phyloP scores from a whole-genome alignment of 2,888 invertebrate genomes.

The Dicyrtomina minuta region DNA sequence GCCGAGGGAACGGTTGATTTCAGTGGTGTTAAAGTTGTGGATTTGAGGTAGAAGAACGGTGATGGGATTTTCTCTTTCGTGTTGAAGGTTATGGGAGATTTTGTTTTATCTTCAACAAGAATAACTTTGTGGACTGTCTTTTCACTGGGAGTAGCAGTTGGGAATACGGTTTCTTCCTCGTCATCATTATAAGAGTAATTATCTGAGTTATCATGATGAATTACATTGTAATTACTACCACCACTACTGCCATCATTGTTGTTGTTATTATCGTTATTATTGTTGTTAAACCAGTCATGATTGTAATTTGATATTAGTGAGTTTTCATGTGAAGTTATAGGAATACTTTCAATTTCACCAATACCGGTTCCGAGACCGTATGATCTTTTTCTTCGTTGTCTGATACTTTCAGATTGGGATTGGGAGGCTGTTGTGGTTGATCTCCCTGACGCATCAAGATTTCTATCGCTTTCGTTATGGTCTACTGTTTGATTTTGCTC shows the following conservation, averaged over 20 bases:
- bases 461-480: too few species aligned
- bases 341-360: conserved; percentile 13
- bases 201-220: neutral
- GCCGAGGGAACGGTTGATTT: too few species aligned
- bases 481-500: too few species aligned
- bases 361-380: conserved; percentile 8
- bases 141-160: conserved; percentile 20
- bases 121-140: conserved; percentile 25
- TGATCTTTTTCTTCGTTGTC: neutral
- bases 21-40: neutral
- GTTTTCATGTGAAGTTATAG: conserved; percentile 22
- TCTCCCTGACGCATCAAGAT: neutral
- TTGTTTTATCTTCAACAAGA: conserved; percentile 11
- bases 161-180: neutral
- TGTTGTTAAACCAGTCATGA: neutral
- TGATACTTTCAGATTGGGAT: neutral
- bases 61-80: neutral
- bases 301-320: conserved; percentile 11
- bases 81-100: neutral
- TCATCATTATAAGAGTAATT: neutral
- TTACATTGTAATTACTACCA: neutral
- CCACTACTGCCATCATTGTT: neutral
- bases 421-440: neutral
- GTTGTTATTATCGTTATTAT: neutral
- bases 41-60: neutral